Conservation (phyloP, 1,140 invertebrate species). For the Drosophila carrolli region DNA sequence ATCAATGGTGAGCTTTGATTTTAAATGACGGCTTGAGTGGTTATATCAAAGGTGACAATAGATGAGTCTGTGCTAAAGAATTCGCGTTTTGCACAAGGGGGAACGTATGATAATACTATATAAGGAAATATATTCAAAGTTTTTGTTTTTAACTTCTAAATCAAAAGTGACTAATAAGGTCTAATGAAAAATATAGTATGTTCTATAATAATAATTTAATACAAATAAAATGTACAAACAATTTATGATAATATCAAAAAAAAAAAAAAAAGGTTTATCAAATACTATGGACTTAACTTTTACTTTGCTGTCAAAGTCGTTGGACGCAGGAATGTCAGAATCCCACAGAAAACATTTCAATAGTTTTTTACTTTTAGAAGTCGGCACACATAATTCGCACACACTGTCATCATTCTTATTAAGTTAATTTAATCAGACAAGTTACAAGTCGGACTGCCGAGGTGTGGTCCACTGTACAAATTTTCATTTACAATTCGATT, state of each 20-base stretch:
- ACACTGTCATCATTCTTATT: slow-evolving; percentile 31
- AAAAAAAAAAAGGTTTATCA: too few species aligned
- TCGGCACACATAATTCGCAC: slow-evolving; percentile 67
- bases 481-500: slow-evolving; percentile 29
- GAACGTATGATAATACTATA: too few species aligned
- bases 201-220: neutral
- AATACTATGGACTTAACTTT: neutral
- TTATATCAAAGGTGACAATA: too few species aligned
- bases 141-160: too few species aligned
- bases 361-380: slow-evolving; percentile 78
- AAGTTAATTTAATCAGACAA: slow-evolving; percentile 40
- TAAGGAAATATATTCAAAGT: too few species aligned
- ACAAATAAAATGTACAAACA: too few species aligned
- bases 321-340: slow-evolving; percentile 17
- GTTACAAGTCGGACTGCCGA: slow-evolving; percentile 13
- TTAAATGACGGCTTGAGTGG: too few species aligned
- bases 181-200: too few species aligned
- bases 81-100: neutral
- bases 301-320: slow-evolving; percentile 20
- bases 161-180: too few species aligned
- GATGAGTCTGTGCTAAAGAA: neutral
- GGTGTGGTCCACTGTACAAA: slow-evolving; percentile 24
- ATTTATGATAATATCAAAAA: too few species aligned
- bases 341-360: slow-evolving; percentile 44
- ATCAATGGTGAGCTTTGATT: slow-evolving; percentile 64